A percentile compares a stretch with the other conserved stretches of the same genome.
Evolutionary conservation across 2,113 vertebrate species (phyloP).

Genomic region (Euleptes europaea): DNA sequence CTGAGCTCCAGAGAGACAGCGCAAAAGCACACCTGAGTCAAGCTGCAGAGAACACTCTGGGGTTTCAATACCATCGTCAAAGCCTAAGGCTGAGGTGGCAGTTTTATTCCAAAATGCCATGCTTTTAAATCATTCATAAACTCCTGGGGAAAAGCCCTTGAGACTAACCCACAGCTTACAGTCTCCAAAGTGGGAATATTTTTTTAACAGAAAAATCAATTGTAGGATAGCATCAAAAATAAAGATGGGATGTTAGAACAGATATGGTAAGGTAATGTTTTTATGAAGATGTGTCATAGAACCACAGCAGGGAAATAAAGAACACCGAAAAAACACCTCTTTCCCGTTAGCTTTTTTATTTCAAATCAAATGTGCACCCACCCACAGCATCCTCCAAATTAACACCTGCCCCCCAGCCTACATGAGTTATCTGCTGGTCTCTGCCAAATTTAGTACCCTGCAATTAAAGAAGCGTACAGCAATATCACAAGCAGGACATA

Average conservation of each 20-base stretch:
- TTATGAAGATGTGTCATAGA: not conserved
- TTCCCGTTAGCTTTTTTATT: not conserved
- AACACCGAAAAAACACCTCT: not conserved
- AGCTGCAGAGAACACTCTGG: not conserved
- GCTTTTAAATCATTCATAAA: constrained; percentile 13
- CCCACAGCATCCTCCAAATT: not conserved
- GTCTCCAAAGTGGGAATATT: not conserved
- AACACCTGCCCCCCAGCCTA: not conserved
- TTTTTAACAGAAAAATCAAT: not conserved
- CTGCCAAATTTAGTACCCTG: not conserved
- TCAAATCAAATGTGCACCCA: not conserved
- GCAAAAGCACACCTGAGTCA: not conserved
- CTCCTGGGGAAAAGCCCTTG: not conserved
- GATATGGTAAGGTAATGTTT: not conserved
- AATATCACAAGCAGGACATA: not conserved
- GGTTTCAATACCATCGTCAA: not conserved
- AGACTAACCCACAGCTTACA: not conserved
- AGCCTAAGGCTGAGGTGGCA: constrained; percentile 1
- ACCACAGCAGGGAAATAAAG: not conserved
- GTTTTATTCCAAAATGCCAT: not conserved
- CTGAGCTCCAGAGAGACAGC: not conserved
- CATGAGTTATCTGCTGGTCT: not conserved
- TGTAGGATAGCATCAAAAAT: not conserved
- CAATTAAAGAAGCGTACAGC: not conserved
- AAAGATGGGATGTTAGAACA: not conserved